Evolutionary conservation across 2,113 vertebrate species (phyloP).

Genomic region (Sturnira hondurensis): DNA sequence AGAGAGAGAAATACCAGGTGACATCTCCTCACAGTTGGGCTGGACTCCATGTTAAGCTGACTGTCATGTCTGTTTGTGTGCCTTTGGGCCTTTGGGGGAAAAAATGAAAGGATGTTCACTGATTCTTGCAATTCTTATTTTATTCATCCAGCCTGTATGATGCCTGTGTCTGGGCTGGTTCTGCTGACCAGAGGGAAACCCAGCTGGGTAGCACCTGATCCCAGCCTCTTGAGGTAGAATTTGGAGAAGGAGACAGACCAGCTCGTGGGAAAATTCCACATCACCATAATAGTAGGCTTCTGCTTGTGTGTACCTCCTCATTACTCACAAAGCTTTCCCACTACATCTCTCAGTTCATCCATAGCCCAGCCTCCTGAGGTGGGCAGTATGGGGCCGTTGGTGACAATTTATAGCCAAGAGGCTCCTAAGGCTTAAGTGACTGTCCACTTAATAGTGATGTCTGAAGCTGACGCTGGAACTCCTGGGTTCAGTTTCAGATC

Average conservation of each 20-base stretch:
- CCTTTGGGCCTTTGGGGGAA: not conserved
- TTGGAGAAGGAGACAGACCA: not conserved
- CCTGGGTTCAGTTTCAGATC: not conserved
- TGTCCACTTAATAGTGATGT: not conserved
- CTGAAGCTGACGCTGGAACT: not conserved
- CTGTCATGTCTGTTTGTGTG: not conserved
- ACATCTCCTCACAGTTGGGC: not conserved
- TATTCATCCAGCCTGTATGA: not conserved
- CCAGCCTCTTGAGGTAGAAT: not conserved
- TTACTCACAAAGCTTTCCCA: not conserved
- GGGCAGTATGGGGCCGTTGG: not conserved
- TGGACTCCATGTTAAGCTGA: not conserved
- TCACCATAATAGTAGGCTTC: rapidly evolving
- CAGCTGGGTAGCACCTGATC: too few relatives aligned
- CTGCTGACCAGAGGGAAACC: not conserved
- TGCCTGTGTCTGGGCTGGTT: not conserved
- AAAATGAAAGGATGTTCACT: not conserved
- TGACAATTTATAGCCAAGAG: not conserved
- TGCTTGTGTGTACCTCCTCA: not conserved
- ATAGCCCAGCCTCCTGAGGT: not conserved
- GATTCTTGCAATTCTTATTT: not conserved
- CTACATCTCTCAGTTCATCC: rapidly evolving
- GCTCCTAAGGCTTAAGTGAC: not conserved
- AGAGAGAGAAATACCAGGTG: rapidly evolving
- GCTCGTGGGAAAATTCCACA: not conserved